Percentiles rank a stretch among this genome's conserved stretches.
Evolutionary conservation across 2,888 invertebrate species (phyloP).

Genomic region (Drepanosiphum platanoidis): DNA sequence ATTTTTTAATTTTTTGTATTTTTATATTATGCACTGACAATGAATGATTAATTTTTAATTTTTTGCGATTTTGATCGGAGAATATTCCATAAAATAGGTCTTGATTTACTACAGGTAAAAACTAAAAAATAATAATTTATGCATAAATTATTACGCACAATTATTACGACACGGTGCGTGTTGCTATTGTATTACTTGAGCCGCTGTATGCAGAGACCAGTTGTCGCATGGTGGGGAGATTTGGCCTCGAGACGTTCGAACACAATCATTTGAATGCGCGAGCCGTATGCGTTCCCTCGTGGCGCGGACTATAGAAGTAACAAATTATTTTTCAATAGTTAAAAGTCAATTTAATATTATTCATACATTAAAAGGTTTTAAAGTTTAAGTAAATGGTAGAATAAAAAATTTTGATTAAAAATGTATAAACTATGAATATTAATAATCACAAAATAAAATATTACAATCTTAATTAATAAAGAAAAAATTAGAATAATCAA

Average conservation of each 20-base stretch:
- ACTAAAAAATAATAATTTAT: conserved; percentile 4
- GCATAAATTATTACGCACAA: not conserved
- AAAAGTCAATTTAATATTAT: no score
- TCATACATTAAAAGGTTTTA: no score
- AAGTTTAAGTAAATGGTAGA: no score
- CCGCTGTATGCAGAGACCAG: conserved; percentile 33
- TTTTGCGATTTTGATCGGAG: conserved; percentile 2
- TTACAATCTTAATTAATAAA: no score
- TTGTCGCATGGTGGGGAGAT: conserved; percentile 26
- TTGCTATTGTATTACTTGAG: conserved; percentile 18
- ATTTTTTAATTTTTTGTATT: conserved; percentile 12
- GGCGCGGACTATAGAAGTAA: conserved; percentile 11
- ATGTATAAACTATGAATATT: no score
- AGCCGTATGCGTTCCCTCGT: conserved; percentile 10
- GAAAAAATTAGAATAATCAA: no score
- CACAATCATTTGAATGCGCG: conserved; percentile 2
- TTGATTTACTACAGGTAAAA: conserved; percentile 6
- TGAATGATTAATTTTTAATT: conserved; percentile 19
- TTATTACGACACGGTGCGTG: conserved; percentile 1
- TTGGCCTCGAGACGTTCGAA: conserved; percentile 2
- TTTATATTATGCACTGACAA: conserved; percentile 18
- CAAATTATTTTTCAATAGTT: no score
- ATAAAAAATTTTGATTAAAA: no score
- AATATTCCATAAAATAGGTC: conserved; percentile 1
- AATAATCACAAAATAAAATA: no score